A percentile compares a stretch with the other conserved stretches of the same genome.
phyloP scores from a whole-genome alignment of 2,797 vertebrate genomes.

The Acestrorhynchus altus region DNA sequence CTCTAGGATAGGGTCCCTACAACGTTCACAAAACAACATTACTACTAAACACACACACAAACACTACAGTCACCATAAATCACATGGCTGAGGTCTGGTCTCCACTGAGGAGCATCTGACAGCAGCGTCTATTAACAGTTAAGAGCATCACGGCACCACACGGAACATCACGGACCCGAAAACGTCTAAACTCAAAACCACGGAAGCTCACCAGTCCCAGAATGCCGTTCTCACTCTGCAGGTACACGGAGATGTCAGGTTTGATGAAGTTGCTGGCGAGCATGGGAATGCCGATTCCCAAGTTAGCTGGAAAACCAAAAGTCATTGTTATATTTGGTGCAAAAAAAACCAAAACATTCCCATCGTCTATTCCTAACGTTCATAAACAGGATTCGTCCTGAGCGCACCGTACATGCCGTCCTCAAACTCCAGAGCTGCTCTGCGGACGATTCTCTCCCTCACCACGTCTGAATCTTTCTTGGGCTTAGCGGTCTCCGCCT shows the following conservation, averaged over 20 bases:
- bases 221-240: slow-evolving; percentile 98
- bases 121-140: not conserved
- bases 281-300: slow-evolving; percentile 97
- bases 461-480: slow-evolving; percentile 87
- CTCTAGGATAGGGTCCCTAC: slow-evolving; percentile 94
- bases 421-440: slow-evolving; percentile 95
- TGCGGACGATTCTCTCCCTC: slow-evolving; percentile 92
- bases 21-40: slow-evolving; percentile 22
- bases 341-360: slow-evolving; percentile 13
- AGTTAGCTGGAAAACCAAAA: slow-evolving; percentile 82
- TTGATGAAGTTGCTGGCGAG: slow-evolving; percentile 98
- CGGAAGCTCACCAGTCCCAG: slow-evolving; percentile 90
- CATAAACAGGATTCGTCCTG: slow-evolving; percentile 43
- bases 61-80: not conserved
- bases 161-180: too few species aligned
- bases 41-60: not conserved
- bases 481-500: slow-evolving; percentile 79
- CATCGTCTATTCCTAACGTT: too few species aligned
- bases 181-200: too few species aligned
- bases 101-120: not conserved
- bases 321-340: too few species aligned
- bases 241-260: slow-evolving; percentile 91
- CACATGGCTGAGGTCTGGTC: too few species aligned
- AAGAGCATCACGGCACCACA: too few species aligned
- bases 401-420: slow-evolving; percentile 99